Evolutionary conservation across 2,888 invertebrate genomes (phyloP).

Genomic region (Scaeva pyrastri): DNA sequence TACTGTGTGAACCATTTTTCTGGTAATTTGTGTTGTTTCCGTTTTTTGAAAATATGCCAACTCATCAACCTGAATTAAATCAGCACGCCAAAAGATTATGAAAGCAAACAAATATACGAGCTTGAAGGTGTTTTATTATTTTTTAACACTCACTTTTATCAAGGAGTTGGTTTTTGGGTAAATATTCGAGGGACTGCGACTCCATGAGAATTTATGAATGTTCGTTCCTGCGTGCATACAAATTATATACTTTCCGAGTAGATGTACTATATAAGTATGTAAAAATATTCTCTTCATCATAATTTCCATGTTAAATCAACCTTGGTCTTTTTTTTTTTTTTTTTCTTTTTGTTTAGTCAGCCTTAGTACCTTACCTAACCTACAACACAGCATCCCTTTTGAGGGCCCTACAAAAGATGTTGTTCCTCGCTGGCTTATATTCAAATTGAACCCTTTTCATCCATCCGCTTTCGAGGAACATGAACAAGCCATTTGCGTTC

Average conservation of each 20-base stretch:
- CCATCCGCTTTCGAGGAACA: constrained; percentile 43
- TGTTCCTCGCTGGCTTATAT: constrained; percentile 8
- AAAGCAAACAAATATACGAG: not conserved
- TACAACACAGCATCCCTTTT: constrained; percentile 5
- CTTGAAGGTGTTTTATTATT: not conserved
- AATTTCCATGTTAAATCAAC: constrained; percentile 9
- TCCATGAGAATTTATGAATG: not conserved
- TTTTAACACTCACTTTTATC: not conserved
- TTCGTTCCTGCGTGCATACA: constrained; percentile 10
- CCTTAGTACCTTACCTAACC: not conserved
- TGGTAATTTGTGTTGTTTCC: no score
- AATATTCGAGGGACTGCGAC: not conserved
- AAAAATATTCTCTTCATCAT: not conserved
- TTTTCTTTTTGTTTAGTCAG: constrained; percentile 6
- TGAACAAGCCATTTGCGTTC: constrained; percentile 13
- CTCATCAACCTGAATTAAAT: not conserved
- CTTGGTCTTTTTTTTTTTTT: not conserved
- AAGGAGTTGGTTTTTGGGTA: not conserved
- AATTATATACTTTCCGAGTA: not conserved
- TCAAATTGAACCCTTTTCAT: constrained; percentile 61
- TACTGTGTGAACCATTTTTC: no score
- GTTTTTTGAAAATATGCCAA: not conserved
- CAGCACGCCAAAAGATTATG: not conserved
- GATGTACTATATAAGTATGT: not conserved
- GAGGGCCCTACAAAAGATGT: constrained; percentile 3